Base-by-base conservation (phyloP, 2,888 invertebrate genomes). In the Bombylius major region DNA sequence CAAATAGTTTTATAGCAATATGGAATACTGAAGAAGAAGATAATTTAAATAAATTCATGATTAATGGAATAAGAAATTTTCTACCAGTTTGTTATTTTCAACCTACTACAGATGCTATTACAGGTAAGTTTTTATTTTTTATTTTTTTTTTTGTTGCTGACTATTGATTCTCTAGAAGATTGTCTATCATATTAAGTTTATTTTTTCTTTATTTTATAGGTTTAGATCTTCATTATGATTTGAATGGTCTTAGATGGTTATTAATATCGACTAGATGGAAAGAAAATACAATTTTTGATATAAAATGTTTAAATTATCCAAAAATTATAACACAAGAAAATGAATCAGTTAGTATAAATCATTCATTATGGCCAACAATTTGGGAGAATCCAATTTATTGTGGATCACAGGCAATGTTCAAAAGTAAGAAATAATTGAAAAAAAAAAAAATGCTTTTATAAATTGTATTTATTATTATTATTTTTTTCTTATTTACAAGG, bases 1-100 rank as follows among this genome's bases (percentile, higher is more conserved):
- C 79, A 2, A 81, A 81, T 66, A 86, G 86, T 1, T 73, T 78
- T 60, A 73, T 84, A 6, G 81, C 78, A n/a, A 64, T 84, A 11
- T 86, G 81, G 80, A 76, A 83, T 65, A 66, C 85, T 11, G 67
- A 66, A 1, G 72, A 71, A 8, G 66, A 73, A 7, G 62, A 65
- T 46, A 67, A 67, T 60, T 57, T 73, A 4, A 71, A 70, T 62
- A 62, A 61, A 33, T 59, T 66, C 14, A 46, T 68, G 13, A 53
- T 59, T 0, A 66, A 71, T 36, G 71, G 68, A 9, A 65, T 71
- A 9, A 64, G 66, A 8, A 63, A 71, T 49, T 67, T 82, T 55
- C 69, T 76, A 58, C 79, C 84, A 0, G 72, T 75, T 56, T 72
- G 75, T 56, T 72, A 71, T 58, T 79, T 84, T 65, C 76, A 75